A percentile compares a stretch with the other conserved stretches of the same genome.
These are phyloP conservation scores for Poeciliopsis paucimaculata DNA, from an alignment of 2,797 vertebrate genomes.

Conservation along the genomic window DNA sequence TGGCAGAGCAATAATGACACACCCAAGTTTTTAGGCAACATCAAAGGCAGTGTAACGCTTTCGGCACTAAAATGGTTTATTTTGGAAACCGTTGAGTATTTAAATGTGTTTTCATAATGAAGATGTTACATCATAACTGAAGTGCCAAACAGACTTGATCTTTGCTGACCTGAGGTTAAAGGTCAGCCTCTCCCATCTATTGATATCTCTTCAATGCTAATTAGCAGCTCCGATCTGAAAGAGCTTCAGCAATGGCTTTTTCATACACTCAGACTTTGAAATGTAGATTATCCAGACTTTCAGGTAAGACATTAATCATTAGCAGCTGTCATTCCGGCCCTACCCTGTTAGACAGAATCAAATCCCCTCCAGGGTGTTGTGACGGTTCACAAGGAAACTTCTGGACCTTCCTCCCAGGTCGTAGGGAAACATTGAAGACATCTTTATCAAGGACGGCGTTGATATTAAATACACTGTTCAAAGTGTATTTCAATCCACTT, in stretches of 20 bases:
- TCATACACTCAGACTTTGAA: neutral
- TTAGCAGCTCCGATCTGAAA: neutral
- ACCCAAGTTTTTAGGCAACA: neutral
- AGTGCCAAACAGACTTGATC: neutral
- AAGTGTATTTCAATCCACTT: neutral
- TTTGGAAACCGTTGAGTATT: neutral
- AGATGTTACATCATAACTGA: neutral
- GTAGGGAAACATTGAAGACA: neutral
- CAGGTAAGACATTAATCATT: neutral
- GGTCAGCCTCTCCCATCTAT: neutral
- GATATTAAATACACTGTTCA: neutral
- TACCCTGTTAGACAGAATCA: neutral
- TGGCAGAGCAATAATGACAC: neutral
- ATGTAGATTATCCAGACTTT: neutral
- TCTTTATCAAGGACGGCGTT: neutral
- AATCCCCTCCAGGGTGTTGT: neutral
- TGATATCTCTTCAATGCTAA: neutral
- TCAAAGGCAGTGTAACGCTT: neutral
- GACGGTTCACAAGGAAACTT: neutral
- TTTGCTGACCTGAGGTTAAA: neutral
- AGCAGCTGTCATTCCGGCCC: neutral
- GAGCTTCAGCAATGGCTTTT: neutral
- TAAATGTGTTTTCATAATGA: neutral
- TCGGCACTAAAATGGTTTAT: neutral
- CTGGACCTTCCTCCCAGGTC: neutral